These are phyloP conservation scores for Dastarcus helophoroides DNA, from an alignment of 2,888 invertebrate species.

Conservation along the genomic window DNA sequence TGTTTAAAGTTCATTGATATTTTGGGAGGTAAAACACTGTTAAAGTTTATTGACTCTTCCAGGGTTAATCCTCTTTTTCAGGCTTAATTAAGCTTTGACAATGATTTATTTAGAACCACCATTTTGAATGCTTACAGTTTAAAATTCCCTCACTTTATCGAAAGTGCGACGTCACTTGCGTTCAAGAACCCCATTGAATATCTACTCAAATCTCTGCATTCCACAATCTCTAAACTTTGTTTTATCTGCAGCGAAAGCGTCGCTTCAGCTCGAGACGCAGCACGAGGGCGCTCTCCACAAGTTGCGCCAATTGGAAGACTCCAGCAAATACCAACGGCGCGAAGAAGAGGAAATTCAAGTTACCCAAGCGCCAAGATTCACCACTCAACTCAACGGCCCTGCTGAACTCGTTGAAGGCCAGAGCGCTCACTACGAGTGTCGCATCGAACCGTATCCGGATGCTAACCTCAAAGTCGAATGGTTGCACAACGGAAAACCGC, in stretches of 20 bases:
- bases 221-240: too few species aligned
- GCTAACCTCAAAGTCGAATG: conserved; percentile 81
- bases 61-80: too few species aligned
- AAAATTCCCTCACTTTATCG: too few species aligned
- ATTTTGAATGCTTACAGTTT: too few species aligned
- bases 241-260: conserved; percentile 59
- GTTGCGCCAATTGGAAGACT: conserved; percentile 75
- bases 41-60: too few species aligned
- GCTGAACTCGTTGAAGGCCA: conserved; percentile 76
- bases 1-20: too few species aligned
- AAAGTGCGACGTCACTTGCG: too few species aligned
- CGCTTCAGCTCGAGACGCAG: conserved; percentile 77
- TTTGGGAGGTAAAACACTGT: too few species aligned
- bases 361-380: conserved; percentile 74
- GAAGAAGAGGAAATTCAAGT: conserved; percentile 72
- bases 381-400: conserved; percentile 77
- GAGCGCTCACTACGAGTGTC: conserved; percentile 86
- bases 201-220: neutral
- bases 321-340: conserved; percentile 63
- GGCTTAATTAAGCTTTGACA: too few species aligned
- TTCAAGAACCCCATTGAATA: too few species aligned
- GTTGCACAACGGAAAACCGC: conserved; percentile 85
- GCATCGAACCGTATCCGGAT: conserved; percentile 88
- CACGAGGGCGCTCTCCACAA: conserved; percentile 82
- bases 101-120: too few species aligned